Evolutionary conservation across 2,113 vertebrate species (phyloP), one percentile per base, ranked within the genome.

Genomic region (Gnathonemus longibarbis): DNA sequence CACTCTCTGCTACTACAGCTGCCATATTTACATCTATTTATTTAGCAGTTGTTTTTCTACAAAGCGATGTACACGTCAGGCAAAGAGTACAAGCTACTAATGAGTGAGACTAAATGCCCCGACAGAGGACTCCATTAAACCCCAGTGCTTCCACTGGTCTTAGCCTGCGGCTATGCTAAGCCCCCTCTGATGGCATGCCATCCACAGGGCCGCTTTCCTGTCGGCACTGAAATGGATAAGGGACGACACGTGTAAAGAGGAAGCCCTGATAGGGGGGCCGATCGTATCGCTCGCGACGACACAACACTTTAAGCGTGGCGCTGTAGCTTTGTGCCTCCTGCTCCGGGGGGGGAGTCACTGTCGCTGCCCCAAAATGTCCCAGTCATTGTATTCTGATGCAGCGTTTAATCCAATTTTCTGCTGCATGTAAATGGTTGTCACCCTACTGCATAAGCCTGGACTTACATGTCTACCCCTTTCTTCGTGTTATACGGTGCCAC

Each of bases 381-480:
- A 46, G 15, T 94, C 93, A 95, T 96, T 96, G 95, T 96, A 94
- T 94, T 94, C 91, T 95, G 95, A 96, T 95, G 94, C 92, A 92
- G 94, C 94, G 95, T 96, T 95, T 96, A 96, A 96, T 96, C 95
- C 95, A 94, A 96, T 96, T 96, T 96, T 94, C 95, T 95, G 94
- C 95, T 91, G 93, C 93, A 95, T 96, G 95, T 95, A 95, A 96
- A 95, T 95, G 90, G 90, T 91, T 92, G 91, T 94, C 92, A 91
- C 94, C 96, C 90, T 90, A 91, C 93, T 91, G 89, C 91, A 91
- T 94, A 92, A 92, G 92, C 89, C 92, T 27, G 84, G 90, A 92
- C 94, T 94, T 93, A 92, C 93, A 92, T 91, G 58, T 91, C 90
- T 92, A 92, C 93, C 92, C 93, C 88, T 92, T 95, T 92, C 89